These are phyloP conservation scores for Tethya wilhelma DNA, from an alignment of 37 sponge, comb jelly and placozoan species.

Conservation along the genomic window DNA sequence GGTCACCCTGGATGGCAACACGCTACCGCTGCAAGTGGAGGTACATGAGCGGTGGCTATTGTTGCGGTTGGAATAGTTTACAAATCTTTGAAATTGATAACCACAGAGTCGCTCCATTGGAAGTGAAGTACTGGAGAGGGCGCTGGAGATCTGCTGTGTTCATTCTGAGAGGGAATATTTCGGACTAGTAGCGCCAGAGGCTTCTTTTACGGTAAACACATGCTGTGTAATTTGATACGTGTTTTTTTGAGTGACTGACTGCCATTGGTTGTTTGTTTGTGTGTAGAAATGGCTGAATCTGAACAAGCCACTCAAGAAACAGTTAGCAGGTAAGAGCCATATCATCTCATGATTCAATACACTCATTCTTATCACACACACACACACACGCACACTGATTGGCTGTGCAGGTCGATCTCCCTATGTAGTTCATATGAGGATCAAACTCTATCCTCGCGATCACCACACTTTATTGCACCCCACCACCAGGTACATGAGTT, in stretches of 20 bases:
- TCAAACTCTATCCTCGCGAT: constrained; percentile 39
- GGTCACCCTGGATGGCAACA: constrained; percentile 43
- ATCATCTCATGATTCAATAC: not conserved
- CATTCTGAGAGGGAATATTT: constrained; percentile 35
- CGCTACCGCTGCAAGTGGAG: constrained; percentile 32
- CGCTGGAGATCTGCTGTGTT: constrained; percentile 25
- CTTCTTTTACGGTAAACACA: not conserved
- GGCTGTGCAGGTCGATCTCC: constrained; percentile 35
- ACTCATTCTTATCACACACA: not conserved
- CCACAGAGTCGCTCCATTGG: constrained; percentile 19
- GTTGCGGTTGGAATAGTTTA: not conserved
- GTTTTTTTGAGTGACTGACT: not conserved
- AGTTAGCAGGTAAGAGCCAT: constrained; percentile 49
- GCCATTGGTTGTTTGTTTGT: not conserved
- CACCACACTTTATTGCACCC: constrained; percentile 27
- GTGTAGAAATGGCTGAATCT: constrained; percentile 60
- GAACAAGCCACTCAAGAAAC: constrained; percentile 63
- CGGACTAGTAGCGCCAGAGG: constrained; percentile 34
- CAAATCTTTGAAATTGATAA: not conserved
- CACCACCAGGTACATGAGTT: constrained; percentile 18
- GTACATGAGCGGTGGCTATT: not conserved
- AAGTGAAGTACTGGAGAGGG: constrained; percentile 32
- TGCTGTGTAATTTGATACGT: not conserved
- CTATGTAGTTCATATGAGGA: constrained; percentile 21
- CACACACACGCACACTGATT: too few relatives aligned